These are phyloP conservation scores for Alfaro cultratus DNA, from an alignment of 2,797 vertebrate genomes.

Conservation along the genomic window DNA sequence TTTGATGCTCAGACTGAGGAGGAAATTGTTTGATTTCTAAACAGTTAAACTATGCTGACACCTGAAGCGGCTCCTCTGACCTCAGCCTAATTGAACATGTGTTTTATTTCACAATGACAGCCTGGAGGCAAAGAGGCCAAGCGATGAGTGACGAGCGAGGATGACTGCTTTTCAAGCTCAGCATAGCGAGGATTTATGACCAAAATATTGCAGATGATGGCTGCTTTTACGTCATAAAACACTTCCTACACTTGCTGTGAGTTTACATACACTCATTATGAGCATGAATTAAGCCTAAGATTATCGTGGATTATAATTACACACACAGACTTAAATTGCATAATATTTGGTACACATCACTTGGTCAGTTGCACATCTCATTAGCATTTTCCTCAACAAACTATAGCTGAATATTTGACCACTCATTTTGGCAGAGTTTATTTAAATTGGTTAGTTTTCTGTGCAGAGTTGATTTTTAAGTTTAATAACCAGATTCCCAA, in stretches of 20 bases:
- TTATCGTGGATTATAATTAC: not conserved
- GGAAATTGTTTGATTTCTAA: not conserved
- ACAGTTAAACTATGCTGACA: not conserved
- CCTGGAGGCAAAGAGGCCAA: constrained; percentile 22
- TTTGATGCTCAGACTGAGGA: constrained; percentile 8
- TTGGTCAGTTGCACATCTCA: not conserved
- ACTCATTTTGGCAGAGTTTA: not conserved
- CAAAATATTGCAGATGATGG: constrained; percentile 12
- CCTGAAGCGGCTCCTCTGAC: constrained; percentile 17
- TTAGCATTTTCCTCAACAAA: not conserved
- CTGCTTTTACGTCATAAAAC: not conserved
- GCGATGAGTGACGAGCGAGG: constrained; percentile 16
- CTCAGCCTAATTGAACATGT: constrained; percentile 36
- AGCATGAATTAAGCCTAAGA: not conserved
- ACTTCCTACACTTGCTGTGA: not conserved
- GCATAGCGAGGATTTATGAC: constrained; percentile 4
- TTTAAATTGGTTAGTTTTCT: not conserved
- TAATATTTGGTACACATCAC: not conserved
- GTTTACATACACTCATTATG: not conserved
- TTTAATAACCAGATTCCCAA: not conserved
- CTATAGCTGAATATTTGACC: not conserved
- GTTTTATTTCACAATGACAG: constrained; percentile 41
- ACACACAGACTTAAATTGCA: not conserved
- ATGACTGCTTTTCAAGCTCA: constrained; percentile 32
- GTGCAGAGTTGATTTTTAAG: not conserved